Conservation (phyloP, 2,113 vertebrate genomes). For the Asarcornis scutulata region DNA sequence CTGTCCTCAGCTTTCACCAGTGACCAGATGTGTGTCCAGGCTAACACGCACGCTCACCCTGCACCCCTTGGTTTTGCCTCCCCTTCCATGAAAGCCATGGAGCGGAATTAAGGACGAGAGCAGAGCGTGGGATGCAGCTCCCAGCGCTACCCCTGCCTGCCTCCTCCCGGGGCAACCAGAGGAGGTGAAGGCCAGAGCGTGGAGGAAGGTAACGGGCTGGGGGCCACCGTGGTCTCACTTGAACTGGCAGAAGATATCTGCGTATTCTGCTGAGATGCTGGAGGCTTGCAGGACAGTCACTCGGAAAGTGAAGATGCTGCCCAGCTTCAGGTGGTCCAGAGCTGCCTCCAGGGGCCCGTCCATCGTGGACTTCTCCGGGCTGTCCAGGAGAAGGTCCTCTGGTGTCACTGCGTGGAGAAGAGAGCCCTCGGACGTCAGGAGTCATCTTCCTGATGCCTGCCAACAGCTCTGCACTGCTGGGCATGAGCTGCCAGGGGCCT, state of each 20-base stretch:
- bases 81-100: not conserved
- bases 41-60: not conserved
- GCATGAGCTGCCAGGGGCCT: not conserved
- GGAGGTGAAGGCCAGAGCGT: not conserved
- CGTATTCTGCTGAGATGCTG: conserved; percentile 95
- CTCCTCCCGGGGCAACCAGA: not conserved
- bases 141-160: not conserved
- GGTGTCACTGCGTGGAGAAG: conserved; percentile 64
- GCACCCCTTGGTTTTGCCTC: not conserved
- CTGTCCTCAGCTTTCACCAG: not conserved
- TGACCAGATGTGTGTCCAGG: fast-evolving
- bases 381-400: conserved; percentile 83
- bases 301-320: conserved; percentile 93
- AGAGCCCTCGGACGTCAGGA: not conserved
- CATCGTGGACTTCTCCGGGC: conserved; percentile 77
- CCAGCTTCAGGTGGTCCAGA: conserved; percentile 89
- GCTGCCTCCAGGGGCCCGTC: conserved; percentile 78
- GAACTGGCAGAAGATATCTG: conserved; percentile 99
- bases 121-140: not conserved
- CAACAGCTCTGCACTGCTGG: not conserved
- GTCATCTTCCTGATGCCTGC: not conserved
- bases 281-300: conserved; percentile 96
- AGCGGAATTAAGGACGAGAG: not conserved
- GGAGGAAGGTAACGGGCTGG: not conserved
- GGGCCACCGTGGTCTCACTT: conserved; percentile 79